Conservation (phyloP, 2,113 vertebrate species). For the Calyptommatus sinebrachiatus region DNA sequence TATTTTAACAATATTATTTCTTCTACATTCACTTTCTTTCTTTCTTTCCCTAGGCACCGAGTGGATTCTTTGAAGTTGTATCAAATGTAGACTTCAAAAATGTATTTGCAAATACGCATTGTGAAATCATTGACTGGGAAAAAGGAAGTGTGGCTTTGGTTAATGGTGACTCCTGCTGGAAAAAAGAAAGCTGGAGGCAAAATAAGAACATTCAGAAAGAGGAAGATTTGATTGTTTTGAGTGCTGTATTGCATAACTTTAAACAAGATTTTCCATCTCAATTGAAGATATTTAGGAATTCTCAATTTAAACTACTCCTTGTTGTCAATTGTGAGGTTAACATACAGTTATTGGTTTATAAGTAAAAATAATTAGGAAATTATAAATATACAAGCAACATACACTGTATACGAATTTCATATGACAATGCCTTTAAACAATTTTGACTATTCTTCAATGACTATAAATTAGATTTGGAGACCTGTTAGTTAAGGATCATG, state of each 20-base stretch:
- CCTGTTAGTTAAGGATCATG: too few species aligned
- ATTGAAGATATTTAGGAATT: conserved; percentile 14
- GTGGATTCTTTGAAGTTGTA: conserved; percentile 42
- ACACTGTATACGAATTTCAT: neutral
- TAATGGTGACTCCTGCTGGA: conserved; percentile 17
- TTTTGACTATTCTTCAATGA: neutral
- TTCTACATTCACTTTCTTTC: conserved; percentile 24
- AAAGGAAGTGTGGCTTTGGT: conserved; percentile 15
- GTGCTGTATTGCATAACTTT: neutral
- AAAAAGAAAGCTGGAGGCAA: conserved; percentile 7
- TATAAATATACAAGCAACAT: neutral
- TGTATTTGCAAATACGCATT: conserved; percentile 32
- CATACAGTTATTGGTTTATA: neutral
- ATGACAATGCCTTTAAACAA: neutral
- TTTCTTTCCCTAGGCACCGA: neutral
- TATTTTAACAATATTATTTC: neutral
- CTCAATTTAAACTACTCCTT: neutral
- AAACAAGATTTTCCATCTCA: neutral
- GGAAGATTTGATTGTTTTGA: neutral
- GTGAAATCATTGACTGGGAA: conserved; percentile 23
- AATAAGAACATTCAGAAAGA: neutral
- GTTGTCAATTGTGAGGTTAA: neutral
- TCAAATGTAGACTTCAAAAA: conserved; percentile 34
- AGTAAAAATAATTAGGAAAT: neutral
- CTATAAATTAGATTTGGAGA: too few species aligned